These are phyloP conservation scores for Helogale parvula DNA, from an alignment of 2,113 vertebrate genomes.

Conservation along the genomic window DNA sequence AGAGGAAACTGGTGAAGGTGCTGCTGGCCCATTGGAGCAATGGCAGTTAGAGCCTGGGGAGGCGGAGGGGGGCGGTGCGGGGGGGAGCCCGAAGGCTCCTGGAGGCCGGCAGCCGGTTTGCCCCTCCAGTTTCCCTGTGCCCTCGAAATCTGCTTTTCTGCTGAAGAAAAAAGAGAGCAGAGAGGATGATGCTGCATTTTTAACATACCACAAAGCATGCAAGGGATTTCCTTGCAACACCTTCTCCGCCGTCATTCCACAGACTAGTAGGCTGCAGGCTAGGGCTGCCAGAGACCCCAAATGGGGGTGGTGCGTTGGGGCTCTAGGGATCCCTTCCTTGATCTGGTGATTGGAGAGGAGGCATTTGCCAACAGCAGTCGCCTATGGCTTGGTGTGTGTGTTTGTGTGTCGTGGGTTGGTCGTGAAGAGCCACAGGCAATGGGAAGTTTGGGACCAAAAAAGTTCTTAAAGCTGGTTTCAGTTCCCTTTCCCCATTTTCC, in stretches of 20 bases:
- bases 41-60: background rate
- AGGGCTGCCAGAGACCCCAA: constrained; percentile 37
- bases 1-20: constrained; percentile 37
- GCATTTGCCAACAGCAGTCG: background rate
- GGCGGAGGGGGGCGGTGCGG: background rate
- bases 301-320: background rate
- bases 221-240: constrained; percentile 44
- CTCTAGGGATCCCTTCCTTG: background rate
- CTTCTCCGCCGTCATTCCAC: background rate
- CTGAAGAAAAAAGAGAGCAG: background rate
- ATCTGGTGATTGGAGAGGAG: background rate
- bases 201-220: constrained; percentile 53
- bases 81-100: background rate
- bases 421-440: background rate
- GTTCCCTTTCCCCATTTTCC: background rate
- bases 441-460: constrained; percentile 34
- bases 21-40: constrained; percentile 39
- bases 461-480: constrained; percentile 18
- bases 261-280: background rate
- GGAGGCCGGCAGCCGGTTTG: background rate
- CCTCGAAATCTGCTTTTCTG: constrained; percentile 57
- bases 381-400: background rate
- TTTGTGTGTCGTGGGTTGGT: background rate
- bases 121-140: background rate
- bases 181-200: constrained; percentile 85